phyloP scores from a whole-genome alignment of 2,888 invertebrate species.

The Clusia tigrina region DNA sequence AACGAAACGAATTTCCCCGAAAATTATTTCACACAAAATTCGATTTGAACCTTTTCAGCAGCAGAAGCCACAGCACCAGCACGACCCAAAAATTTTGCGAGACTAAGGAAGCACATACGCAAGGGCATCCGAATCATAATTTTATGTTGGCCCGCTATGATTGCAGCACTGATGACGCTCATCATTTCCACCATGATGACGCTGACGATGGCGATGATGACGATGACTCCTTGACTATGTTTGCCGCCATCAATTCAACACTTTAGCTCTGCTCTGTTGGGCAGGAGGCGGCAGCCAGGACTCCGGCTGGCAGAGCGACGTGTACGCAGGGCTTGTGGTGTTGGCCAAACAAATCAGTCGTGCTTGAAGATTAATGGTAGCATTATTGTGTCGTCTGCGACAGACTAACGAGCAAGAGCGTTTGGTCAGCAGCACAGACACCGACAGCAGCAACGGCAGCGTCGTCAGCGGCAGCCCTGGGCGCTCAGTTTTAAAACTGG shows the following conservation, averaged over 20 bases:
- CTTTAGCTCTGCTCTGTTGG: constrained; percentile 1
- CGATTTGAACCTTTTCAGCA: no score
- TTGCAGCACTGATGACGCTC: constrained; percentile 3
- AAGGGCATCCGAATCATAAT: background rate
- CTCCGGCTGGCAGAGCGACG: constrained; percentile 33
- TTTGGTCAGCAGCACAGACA: constrained; percentile 9
- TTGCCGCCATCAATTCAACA: constrained; percentile 8
- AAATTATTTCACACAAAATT: constrained; percentile 6
- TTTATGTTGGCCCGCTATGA: background rate
- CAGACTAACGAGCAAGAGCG: background rate
- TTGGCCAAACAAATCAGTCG: constrained; percentile 63
- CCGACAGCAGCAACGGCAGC: constrained; percentile 22
- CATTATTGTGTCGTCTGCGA: constrained; percentile 59
- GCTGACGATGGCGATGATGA: background rate
- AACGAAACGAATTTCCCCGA: background rate
- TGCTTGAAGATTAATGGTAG: constrained; percentile 61
- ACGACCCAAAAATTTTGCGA: background rate
- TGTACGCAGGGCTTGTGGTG: constrained; percentile 41
- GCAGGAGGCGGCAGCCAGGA: background rate
- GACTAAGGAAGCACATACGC: background rate
- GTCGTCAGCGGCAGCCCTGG: constrained; percentile 36
- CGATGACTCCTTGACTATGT: background rate
- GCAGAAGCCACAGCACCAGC: no score
- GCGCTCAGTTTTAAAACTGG: no score
- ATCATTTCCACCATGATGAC: background rate